phyloP scores from a whole-genome alignment of 2,797 vertebrate species.

The Rhinella marina region DNA sequence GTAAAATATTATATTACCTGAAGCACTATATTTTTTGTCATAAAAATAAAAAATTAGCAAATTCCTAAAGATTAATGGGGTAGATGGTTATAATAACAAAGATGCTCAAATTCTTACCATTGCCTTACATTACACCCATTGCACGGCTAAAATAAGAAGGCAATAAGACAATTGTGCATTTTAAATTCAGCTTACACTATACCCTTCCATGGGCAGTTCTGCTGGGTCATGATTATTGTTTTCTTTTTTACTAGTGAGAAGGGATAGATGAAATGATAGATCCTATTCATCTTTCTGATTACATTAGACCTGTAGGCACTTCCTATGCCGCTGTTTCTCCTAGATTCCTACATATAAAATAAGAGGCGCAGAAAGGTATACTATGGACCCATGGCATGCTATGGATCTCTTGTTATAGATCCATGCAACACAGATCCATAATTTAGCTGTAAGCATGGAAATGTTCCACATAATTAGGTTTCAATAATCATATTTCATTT shows the following conservation, averaged over 20 bases:
- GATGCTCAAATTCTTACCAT: no score
- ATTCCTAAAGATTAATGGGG: not conserved
- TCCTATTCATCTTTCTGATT: not conserved
- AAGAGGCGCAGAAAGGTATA: no score
- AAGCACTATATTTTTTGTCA: not conserved
- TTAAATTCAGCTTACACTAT: not conserved
- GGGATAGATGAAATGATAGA: not conserved
- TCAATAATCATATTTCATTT: no score
- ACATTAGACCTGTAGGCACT: not conserved
- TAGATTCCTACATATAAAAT: no score
- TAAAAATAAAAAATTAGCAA: not conserved
- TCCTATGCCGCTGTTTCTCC: no score
- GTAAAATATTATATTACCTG: not conserved
- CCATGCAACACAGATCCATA: no score
- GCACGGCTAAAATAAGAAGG: not conserved
- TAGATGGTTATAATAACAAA: not conserved
- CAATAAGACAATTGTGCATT: not conserved
- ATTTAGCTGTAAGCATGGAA: no score
- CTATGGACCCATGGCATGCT: no score
- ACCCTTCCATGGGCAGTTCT: not conserved
- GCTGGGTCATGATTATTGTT: no score
- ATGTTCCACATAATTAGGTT: no score
- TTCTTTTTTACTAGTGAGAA: not conserved
- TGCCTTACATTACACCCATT: not conserved
- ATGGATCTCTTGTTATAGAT: no score